Base-by-base conservation (phyloP, 1,140 invertebrate genomes). In the Agrilus planipennis region DNA sequence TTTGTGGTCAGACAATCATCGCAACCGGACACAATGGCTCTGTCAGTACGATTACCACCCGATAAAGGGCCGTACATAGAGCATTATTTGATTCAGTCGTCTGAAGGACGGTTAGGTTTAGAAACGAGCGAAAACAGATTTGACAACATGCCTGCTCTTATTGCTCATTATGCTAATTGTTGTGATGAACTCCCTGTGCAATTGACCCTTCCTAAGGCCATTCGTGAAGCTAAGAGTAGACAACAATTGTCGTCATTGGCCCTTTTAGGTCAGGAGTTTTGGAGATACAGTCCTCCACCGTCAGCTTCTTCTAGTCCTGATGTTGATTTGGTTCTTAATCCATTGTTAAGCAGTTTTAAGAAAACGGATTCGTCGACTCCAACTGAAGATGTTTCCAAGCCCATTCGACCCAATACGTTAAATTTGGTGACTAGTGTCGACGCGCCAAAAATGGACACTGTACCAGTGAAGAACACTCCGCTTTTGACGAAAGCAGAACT, bases 1-100 rank as follows among this genome's bases (percentile, higher is more conserved):
- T 95, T 95, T 57, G 88, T 95, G 5, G 89, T 95, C 5, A 75
- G 92, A 16, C 85, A 91, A 55, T 94, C 90, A 7, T 94, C 88
- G 57, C 88, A 91, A 57, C 76, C 79, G 4, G 79, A 87, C 50
- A 92, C 90, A 15, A 91, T 94, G 85, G 91, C 92, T 12, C 75
- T 97, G 34, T 92, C 89, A 18, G 89, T 95, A 16, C 77, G 89
- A 31, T 67, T 94, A 48, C 87, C 88, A 1, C 72, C 76, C 16
- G 81, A 84, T 51, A 85, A 83, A 52, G 85, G 85, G 4, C 84
- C 87, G 4, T 88, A 90, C 61, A 89, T 94, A 46, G 90, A 95
- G 57, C 91, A 97, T 65, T 96, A 95, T 67, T 73, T 97, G 41
- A 90, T 97, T 32, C 89, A 94, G 60, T 79, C 83, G 10, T 75